Conservation (phyloP, 2,797 vertebrate genomes). For the Dromococcyx pavoninus region DNA sequence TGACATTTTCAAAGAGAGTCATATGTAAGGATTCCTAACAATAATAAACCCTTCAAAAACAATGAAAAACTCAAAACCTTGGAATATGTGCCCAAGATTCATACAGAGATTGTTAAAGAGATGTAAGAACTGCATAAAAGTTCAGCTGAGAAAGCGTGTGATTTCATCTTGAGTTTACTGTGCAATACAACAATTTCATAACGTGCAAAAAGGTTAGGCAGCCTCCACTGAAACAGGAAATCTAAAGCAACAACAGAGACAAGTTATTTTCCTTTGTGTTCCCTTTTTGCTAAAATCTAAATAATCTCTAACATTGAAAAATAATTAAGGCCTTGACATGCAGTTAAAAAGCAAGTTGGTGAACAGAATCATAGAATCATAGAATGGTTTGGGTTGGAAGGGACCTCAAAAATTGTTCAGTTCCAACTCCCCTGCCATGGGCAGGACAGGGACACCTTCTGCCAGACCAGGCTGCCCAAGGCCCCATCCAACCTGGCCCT, state of each 20-base stretch:
- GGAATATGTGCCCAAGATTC: not conserved
- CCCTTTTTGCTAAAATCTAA: not conserved
- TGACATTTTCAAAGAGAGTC: not conserved
- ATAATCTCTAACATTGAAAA: not conserved
- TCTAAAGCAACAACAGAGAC: not conserved
- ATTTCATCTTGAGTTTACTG: not conserved
- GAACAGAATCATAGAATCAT: not conserved
- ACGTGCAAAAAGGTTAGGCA: not conserved
- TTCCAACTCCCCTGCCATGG: too few relatives aligned
- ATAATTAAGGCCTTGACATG: not conserved
- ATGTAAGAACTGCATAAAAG: not conserved
- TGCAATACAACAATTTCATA: not conserved
- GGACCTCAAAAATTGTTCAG: too few relatives aligned
- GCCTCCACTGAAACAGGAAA: conserved; percentile 6
- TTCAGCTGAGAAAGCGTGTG: not conserved
- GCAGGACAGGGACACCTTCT: too few relatives aligned
- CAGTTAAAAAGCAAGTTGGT: not conserved
- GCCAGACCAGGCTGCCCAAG: too few relatives aligned
- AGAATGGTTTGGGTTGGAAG: too few relatives aligned
- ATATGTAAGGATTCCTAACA: not conserved
- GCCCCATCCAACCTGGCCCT: too few relatives aligned
- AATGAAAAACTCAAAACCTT: not conserved
- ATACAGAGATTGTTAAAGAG: not conserved
- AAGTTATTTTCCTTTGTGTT: not conserved
- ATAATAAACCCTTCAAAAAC: not conserved